phyloP scores from a whole-genome alignment of 2,888 invertebrate genomes.

The Parnassius mnemosyne region DNA sequence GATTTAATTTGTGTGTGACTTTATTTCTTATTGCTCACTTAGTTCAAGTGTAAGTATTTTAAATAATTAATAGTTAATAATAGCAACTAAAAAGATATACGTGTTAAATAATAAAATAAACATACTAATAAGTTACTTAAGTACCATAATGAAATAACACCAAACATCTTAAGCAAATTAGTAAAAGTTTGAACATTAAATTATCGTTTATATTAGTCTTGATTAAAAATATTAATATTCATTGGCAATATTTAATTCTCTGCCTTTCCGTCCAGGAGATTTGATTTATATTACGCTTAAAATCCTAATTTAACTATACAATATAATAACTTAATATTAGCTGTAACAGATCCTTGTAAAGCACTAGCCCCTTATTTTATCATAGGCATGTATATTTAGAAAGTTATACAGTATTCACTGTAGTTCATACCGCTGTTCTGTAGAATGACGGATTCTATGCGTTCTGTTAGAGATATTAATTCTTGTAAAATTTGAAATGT shows the following conservation, averaged over 20 bases:
- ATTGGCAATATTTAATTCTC: slow-evolving; percentile 9
- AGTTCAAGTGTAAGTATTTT: not conserved
- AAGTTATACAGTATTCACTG: too few relatives aligned
- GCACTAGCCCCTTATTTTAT: too few relatives aligned
- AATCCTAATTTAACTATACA: not conserved
- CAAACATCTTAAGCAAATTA: slow-evolving; percentile 1
- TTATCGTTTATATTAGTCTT: not conserved
- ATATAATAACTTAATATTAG: not conserved
- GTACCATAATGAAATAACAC: not conserved
- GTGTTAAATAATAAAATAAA: not conserved
- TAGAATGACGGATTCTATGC: too few relatives aligned
- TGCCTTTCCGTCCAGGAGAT: slow-evolving; percentile 27
- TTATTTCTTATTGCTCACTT: slow-evolving; percentile 18
- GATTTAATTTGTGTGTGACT: slow-evolving; percentile 5
- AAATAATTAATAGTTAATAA: not conserved
- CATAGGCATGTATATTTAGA: too few relatives aligned
- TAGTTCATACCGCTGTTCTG: too few relatives aligned
- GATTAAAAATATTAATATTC: not conserved
- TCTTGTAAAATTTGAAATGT: slow-evolving; percentile 10
- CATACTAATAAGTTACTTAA: too few relatives aligned
- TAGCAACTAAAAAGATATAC: not conserved
- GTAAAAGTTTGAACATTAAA: not conserved
- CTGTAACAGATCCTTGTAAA: not conserved
- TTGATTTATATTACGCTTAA: slow-evolving; percentile 10
- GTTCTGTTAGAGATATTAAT: slow-evolving; percentile 3